Percentiles rank a stretch among this genome's conserved stretches.
phyloP scores from a whole-genome alignment of 2,888 invertebrate genomes.

The Torymus aiolomorphi region DNA sequence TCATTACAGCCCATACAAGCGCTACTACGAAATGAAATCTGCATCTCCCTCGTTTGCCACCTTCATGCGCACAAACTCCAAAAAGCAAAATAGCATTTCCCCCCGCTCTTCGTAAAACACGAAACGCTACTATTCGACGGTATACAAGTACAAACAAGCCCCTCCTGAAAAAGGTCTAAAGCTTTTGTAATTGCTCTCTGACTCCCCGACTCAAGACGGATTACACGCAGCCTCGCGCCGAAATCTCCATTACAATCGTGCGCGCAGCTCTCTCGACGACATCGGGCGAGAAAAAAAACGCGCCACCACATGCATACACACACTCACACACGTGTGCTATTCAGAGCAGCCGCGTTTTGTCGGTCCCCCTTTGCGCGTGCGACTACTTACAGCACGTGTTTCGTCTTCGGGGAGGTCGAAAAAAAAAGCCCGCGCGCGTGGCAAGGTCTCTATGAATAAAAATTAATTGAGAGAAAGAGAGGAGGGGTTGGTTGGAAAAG shows the following conservation, averaged over 20 bases:
- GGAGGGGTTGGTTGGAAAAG: background rate
- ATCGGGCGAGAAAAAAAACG: constrained; percentile 5
- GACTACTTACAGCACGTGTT: constrained; percentile 30
- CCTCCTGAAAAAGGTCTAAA: too few species aligned
- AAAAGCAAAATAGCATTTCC: too few species aligned
- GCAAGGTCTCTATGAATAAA: constrained; percentile 1
- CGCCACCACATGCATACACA: background rate
- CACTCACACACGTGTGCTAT: background rate
- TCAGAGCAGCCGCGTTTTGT: background rate
- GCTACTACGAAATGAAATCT: too few species aligned
- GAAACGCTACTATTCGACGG: too few species aligned
- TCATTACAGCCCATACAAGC: too few species aligned
- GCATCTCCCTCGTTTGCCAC: too few species aligned
- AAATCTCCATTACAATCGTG: constrained; percentile 40
- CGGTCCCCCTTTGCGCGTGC: background rate
- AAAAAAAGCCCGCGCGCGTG: constrained; percentile 1
- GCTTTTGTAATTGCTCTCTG: too few species aligned
- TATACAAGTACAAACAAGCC: too few species aligned
- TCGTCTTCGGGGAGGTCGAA: constrained; percentile 46
- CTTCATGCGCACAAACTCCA: too few species aligned
- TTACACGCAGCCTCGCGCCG: background rate
- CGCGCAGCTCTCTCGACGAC: background rate
- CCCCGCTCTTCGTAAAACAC: too few species aligned
- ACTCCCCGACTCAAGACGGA: background rate
- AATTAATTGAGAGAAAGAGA: background rate